These are phyloP conservation scores for Oopsacas minuta DNA, from an alignment of 37 sponge, comb jelly and placozoan species.

Conservation along the genomic window DNA sequence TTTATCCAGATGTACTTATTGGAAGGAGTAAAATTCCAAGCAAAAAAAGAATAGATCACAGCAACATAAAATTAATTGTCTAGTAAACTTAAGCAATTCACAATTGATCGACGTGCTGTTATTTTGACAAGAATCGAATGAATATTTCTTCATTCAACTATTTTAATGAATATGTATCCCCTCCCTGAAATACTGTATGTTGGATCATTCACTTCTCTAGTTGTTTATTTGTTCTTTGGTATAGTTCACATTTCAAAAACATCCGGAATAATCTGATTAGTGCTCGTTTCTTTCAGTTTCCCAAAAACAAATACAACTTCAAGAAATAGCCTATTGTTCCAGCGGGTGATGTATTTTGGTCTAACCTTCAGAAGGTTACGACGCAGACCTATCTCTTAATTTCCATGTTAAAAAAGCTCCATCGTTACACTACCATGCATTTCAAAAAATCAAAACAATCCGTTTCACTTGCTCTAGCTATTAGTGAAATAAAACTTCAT, in stretches of 20 bases:
- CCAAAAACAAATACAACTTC: neutral
- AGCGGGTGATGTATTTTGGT: neutral
- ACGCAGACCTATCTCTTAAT: neutral
- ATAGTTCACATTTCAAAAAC: neutral
- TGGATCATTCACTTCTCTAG: neutral
- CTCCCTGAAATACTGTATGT: neutral
- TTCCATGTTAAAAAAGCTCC: no score
- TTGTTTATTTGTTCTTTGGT: constrained; percentile 2
- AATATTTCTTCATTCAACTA: constrained; percentile 10
- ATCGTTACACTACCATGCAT: neutral
- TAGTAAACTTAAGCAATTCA: neutral
- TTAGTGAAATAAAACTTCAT: neutral
- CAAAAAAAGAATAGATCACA: no score
- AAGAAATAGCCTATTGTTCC: constrained; percentile 2
- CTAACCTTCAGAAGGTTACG: neutral
- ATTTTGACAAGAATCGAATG: neutral
- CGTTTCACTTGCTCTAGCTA: constrained; percentile 8
- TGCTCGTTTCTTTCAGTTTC: constrained; percentile 9
- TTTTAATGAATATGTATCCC: constrained; percentile 4
- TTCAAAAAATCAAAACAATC: neutral
- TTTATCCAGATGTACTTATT: no score
- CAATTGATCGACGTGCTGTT: constrained; percentile 1
- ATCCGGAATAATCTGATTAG: neutral
- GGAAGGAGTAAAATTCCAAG: no score
- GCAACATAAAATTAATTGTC: no score